Percentiles rank a stretch among this genome's conserved stretches.
Conservation (phyloP, 2,113 vertebrate species). For the Sterna hirundo region DNA sequence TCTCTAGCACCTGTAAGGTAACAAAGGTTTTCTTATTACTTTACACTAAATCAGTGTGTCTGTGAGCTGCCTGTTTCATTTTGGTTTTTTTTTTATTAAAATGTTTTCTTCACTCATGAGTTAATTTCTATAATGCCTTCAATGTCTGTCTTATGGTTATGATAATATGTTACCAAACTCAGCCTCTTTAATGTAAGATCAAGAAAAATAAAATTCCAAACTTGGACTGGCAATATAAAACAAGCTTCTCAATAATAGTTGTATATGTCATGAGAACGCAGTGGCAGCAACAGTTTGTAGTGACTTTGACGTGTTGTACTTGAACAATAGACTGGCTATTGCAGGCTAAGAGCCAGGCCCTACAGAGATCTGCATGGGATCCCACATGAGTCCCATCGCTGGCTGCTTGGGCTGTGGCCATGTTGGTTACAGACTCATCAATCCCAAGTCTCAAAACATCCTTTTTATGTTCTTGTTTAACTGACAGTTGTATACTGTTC, state of each 20-base stretch:
- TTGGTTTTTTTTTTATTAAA: not conserved
- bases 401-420: not conserved
- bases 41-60: not conserved
- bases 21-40: not conserved
- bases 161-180: slow-evolving; percentile 4
- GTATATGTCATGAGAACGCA: not conserved
- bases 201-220: slow-evolving; percentile 56
- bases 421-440: not conserved
- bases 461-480: not conserved
- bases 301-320: not conserved
- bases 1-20: not conserved
- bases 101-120: not conserved
- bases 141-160: not conserved
- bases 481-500: not conserved
- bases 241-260: not conserved
- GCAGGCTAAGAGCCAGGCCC: not conserved
- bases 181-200: slow-evolving; percentile 13
- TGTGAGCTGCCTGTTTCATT: not conserved
- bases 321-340: not conserved
- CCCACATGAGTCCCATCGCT: not conserved
- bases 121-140: not conserved
- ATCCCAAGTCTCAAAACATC: not conserved
- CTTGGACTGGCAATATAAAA: slow-evolving; percentile 43
- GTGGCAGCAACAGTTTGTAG: not conserved
- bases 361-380: not conserved